These are phyloP conservation scores for Pangasius larnaudii DNA, from an alignment of 2,797 vertebrate genomes.

Conservation along the genomic window DNA sequence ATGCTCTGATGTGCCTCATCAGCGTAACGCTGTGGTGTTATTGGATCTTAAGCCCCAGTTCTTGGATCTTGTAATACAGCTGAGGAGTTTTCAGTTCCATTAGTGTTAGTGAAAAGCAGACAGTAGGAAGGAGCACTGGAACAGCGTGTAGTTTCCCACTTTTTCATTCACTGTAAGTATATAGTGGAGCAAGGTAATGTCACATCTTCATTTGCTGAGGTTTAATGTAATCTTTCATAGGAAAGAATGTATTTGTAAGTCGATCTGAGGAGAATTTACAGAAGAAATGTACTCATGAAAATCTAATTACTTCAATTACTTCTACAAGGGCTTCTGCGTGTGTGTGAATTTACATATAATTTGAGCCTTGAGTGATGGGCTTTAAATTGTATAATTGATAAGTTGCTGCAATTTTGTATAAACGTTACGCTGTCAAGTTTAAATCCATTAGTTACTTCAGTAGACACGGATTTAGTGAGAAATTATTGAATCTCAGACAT, in stretches of 20 bases:
- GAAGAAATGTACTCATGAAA: neutral
- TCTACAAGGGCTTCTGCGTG: neutral
- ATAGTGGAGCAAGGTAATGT: neutral
- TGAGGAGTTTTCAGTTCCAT: neutral
- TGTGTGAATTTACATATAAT: neutral
- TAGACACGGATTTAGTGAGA: neutral
- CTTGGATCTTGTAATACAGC: neutral
- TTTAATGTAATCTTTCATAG: neutral
- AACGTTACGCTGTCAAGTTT: neutral
- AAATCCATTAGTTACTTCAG: neutral
- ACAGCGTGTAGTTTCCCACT: neutral
- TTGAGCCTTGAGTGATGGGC: neutral
- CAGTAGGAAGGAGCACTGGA: no score
- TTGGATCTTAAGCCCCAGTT: neutral
- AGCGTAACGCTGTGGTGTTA: constrained; percentile 17
- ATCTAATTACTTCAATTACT: neutral
- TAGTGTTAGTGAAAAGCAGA: neutral
- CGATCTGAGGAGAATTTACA: neutral
- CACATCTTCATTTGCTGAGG: neutral
- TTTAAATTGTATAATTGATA: neutral
- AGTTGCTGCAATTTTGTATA: neutral
- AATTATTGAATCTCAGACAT: no score
- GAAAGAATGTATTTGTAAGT: neutral
- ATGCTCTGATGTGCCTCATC: neutral
- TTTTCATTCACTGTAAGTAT: neutral